A percentile compares a stretch with the other conserved stretches of the same genome.
phyloP scores from a whole-genome alignment of 2,797 vertebrate genomes.

The Hipposideros larvatus region DNA sequence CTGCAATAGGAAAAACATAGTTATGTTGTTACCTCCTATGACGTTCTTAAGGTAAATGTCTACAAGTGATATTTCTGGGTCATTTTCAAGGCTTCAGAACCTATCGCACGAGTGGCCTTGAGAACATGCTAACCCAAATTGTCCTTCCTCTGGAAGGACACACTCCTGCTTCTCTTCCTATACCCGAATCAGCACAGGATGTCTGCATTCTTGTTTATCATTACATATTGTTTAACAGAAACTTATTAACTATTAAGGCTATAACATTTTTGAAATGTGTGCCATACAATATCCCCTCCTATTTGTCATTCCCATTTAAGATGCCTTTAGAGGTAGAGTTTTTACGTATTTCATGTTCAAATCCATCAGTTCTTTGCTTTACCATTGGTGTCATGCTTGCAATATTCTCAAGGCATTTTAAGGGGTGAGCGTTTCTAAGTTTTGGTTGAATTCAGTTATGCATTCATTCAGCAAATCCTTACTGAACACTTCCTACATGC shows the following conservation, averaged over 20 bases:
- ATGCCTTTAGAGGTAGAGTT: not conserved
- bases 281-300: not conserved
- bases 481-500: not conserved
- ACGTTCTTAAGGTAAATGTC: not conserved
- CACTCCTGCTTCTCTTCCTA: fast-evolving
- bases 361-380: not conserved
- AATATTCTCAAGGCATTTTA: not conserved
- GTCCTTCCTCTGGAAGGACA: not conserved
- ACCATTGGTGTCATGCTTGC: not conserved
- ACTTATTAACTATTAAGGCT: not conserved
- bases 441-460: not conserved
- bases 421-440: not conserved
- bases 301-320: not conserved
- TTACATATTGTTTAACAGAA: not conserved
- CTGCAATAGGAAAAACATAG: not conserved
- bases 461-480: not conserved
- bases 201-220: not conserved
- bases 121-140: not conserved
- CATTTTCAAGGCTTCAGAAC: not conserved
- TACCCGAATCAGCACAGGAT: fast-evolving
- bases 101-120: not conserved
- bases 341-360: not conserved
- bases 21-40: not conserved
- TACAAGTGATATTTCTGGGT: not conserved
- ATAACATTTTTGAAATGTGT: not conserved